Conservation (phyloP, 2,797 vertebrate species). For the Epinephelus malabaricus region DNA sequence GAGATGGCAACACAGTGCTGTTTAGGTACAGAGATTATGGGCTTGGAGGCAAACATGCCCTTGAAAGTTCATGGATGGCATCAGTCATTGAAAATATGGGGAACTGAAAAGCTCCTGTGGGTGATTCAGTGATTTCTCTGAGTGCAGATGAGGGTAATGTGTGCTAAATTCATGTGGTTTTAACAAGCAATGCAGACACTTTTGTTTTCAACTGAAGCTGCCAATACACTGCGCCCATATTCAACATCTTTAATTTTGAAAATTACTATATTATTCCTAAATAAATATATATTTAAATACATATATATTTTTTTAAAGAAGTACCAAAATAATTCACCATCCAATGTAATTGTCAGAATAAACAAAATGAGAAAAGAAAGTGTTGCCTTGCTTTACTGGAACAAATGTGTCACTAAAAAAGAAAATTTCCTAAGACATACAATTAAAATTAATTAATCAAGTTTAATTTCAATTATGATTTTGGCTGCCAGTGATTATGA, state of each 20-base stretch:
- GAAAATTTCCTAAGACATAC: no score
- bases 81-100: constrained; percentile 8
- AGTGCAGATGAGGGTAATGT: not conserved
- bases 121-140: not conserved
- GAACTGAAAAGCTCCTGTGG: not conserved
- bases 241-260: not conserved
- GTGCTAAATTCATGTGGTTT: not conserved
- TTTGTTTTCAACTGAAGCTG: not conserved
- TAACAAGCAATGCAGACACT: not conserved
- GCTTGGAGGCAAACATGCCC: not conserved
- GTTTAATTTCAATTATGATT: no score
- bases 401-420: not conserved
- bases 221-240: not conserved
- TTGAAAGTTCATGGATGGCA: not conserved
- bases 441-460: no score
- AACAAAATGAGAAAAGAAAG: not conserved
- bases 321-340: not conserved
- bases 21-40: not conserved
- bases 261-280: not conserved
- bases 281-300: not conserved
- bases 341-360: not conserved
- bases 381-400: not conserved
- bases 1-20: not conserved
- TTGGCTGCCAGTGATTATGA: no score
- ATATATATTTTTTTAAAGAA: no score